phyloP scores from a whole-genome alignment of 2,113 vertebrate species.

The Coryphaenoides rupestris region DNA sequence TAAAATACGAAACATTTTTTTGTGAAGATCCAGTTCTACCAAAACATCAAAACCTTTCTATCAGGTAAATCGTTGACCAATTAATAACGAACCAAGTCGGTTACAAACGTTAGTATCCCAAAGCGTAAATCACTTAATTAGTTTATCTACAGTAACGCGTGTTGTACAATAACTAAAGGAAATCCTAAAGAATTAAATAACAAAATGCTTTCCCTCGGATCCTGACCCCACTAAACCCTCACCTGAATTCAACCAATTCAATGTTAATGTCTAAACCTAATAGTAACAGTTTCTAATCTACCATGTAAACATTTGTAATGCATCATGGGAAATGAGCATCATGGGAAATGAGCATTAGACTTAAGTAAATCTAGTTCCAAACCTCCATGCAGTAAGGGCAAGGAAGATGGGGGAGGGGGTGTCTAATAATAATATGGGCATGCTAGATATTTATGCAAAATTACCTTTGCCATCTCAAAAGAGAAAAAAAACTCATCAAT shows the following conservation, averaged over 20 bases:
- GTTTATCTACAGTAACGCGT: constrained; percentile 32
- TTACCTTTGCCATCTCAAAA: constrained; percentile 53
- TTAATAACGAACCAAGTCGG: constrained; percentile 21
- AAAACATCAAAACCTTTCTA: constrained; percentile 30
- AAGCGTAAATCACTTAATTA: constrained; percentile 41
- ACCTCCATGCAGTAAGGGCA: constrained; percentile 27
- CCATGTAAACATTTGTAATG: too few relatives aligned
- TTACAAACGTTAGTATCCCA: constrained; percentile 43
- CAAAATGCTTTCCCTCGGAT: constrained; percentile 13
- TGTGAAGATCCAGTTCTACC: constrained; percentile 35
- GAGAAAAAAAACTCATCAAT: constrained; percentile 43
- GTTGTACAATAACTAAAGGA: constrained; percentile 74
- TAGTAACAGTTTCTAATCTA: too few relatives aligned
- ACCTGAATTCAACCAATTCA: too few relatives aligned
- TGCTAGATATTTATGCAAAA: constrained; percentile 37
- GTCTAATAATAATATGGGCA: constrained; percentile 27
- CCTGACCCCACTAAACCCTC: too few relatives aligned
- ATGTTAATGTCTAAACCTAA: too few relatives aligned
- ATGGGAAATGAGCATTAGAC: too few relatives aligned
- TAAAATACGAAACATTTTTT: constrained; percentile 35
- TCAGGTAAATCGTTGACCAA: constrained; percentile 34
- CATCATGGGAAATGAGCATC: too few relatives aligned
- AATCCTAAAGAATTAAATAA: constrained; percentile 51
- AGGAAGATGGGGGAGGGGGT: constrained; percentile 13
- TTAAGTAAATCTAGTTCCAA: too few relatives aligned